Evolutionary conservation across 2,888 invertebrate genomes (phyloP).

Genomic region (Amblyjoppa proteus): DNA sequence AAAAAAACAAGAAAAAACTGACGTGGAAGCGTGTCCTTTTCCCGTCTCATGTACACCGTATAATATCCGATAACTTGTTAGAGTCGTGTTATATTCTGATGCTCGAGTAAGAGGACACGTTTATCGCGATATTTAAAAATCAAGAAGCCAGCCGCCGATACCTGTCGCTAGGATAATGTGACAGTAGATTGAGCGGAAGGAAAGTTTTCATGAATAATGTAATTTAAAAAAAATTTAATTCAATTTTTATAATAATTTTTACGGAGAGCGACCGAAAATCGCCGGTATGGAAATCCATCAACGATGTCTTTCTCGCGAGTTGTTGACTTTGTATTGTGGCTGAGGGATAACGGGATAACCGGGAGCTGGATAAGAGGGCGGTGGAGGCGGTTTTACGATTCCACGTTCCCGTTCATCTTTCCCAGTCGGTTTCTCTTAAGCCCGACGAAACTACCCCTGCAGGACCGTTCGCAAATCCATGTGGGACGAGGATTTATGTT

Average conservation of each 20-base stretch:
- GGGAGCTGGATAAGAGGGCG: neutral
- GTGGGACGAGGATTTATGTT: slow-evolving; percentile 40
- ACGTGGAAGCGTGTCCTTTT: neutral
- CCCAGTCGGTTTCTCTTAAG: neutral
- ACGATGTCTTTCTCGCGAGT: neutral
- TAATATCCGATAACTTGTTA: slow-evolving; percentile 64
- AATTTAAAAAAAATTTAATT: neutral
- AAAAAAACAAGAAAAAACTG: neutral
- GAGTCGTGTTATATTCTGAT: slow-evolving; percentile 46
- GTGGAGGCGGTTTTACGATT: slow-evolving; percentile 20
- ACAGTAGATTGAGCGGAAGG: neutral
- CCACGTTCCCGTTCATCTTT: slow-evolving; percentile 2
- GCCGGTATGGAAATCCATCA: neutral
- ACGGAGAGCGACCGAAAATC: neutral
- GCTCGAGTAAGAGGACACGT: slow-evolving; percentile 38
- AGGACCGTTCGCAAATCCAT: slow-evolving; percentile 14
- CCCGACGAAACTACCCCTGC: neutral
- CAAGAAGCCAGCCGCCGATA: neutral
- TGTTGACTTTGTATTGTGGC: neutral
- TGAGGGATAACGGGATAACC: neutral
- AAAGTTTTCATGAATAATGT: neutral
- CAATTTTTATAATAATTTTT: neutral
- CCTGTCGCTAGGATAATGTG: neutral
- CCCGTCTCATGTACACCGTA: neutral
- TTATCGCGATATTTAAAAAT: slow-evolving; percentile 23